Base-by-base conservation (phyloP, 1,140 invertebrate species). In the Battus philenor region DNA sequence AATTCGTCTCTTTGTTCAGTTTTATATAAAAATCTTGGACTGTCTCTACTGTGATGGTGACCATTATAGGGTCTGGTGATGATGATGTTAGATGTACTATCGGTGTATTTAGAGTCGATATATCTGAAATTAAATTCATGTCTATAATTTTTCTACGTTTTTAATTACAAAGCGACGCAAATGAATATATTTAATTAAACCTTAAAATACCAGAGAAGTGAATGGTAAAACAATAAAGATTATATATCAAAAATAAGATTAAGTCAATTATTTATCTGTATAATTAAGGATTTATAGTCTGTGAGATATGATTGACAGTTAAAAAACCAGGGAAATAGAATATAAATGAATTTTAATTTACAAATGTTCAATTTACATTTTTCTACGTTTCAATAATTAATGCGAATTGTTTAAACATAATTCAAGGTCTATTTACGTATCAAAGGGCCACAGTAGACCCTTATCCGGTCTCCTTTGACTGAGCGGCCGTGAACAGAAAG, bases 41-140 rank as follows among this genome's bases (percentile, higher is more conserved):
- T 2, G 87, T 77, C 17, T 87, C 74, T 1, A 91, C 88, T 0
- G 56, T 55, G 5, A 92, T 67, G 1, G 69, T 87, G 38, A 91
- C 89, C 6, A 59, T 65, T 5, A 90, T 74, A 24, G 87, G 81
- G 0, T 63, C 63, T 0, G 70, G 61, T 10, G 89, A 88, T 15
- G 89, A 87, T 0, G 90, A 90, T 0, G 90, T 90, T 1, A 93
- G 71, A 43, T 90, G 89, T 0, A 92, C 79, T 43, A 89, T 90
- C 0, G 87, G 86, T 8, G 80, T 84, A 50, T 86, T 86, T 7
- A 64, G 34, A 1, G 64, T 54, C 0, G 68, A 62, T 11, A 78
- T 44, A 30, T 79, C 68, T 56, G 62, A 9, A 63, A 62, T 36
- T 22, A 59, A 50, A 31, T 36, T 26, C 6, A 24, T 36, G 26